Conservation (phyloP, 2,888 invertebrate species). For the Parthenolecanium corni region DNA sequence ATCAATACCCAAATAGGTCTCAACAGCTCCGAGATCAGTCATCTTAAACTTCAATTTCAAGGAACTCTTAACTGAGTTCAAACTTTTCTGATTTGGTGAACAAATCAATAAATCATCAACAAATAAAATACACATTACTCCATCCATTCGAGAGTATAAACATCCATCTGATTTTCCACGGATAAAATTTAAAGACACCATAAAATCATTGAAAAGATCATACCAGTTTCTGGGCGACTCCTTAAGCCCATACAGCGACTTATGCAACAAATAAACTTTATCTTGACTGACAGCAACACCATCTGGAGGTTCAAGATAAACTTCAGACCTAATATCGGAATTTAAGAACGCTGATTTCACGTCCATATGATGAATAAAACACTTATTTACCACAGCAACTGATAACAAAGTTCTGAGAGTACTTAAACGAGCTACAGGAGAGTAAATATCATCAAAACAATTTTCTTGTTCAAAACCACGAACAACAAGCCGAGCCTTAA, state of each 20-base stretch:
- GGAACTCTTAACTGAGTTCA: background rate
- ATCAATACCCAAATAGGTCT: background rate
- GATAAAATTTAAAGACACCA: constrained; percentile 29
- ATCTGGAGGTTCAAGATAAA: constrained; percentile 31
- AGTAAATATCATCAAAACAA: background rate
- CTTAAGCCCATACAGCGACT: constrained; percentile 33
- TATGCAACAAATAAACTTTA: constrained; percentile 31
- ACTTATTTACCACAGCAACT: constrained; percentile 29
- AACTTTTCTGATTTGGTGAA: background rate
- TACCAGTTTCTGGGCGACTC: constrained; percentile 33
- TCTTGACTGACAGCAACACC: constrained; percentile 29
- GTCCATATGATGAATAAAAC: constrained; percentile 32
- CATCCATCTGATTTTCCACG: constrained; percentile 1
- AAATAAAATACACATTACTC: constrained; percentile 1
- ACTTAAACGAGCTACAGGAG: background rate
- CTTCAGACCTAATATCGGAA: constrained; percentile 7
- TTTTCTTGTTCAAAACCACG: constrained; percentile 16
- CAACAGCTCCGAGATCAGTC: constrained; percentile 3
- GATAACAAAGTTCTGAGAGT: constrained; percentile 12
- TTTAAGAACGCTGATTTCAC: constrained; percentile 32
- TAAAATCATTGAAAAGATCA: constrained; percentile 32
- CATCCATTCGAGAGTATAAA: background rate
- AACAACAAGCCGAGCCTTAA: constrained; percentile 18
- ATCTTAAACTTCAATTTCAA: too few relatives aligned
- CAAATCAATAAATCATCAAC: constrained; percentile 26